Evolutionary conservation across 2,113 vertebrate genomes (phyloP).

Genomic region (Phalacrocorax carbo): DNA sequence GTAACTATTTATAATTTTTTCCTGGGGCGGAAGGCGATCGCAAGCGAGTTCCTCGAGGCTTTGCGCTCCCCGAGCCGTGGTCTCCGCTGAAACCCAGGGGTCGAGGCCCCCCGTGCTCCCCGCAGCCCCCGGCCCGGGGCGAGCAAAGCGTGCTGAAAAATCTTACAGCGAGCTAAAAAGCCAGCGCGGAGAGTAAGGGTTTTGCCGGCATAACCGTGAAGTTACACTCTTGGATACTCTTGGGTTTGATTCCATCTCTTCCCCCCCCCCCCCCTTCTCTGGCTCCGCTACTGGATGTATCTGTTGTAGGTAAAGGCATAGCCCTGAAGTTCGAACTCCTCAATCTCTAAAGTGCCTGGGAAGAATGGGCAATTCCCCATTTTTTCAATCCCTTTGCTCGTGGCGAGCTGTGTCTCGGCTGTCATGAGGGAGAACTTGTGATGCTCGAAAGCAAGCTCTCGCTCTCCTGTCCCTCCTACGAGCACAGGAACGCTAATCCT

Average conservation of each 20-base stretch:
- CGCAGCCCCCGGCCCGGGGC: too few species aligned
- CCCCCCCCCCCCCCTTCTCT: background rate
- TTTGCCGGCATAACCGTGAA: background rate
- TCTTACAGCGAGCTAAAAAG: fast-evolving
- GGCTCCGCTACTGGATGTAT: background rate
- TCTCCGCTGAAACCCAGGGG: too few species aligned
- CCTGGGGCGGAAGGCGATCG: too few species aligned
- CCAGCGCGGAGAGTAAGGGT: fast-evolving
- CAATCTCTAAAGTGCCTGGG: background rate
- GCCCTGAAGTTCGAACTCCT: too few species aligned
- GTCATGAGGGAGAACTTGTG: background rate
- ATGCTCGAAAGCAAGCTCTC: background rate
- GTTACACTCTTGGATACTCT: fast-evolving
- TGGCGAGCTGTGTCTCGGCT: background rate
- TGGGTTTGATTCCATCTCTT: background rate
- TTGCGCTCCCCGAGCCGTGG: too few species aligned
- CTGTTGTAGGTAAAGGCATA: background rate
- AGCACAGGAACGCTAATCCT: background rate
- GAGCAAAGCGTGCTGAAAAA: background rate
- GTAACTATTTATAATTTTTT: too few species aligned
- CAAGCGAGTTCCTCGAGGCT: too few species aligned
- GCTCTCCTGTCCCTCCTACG: background rate
- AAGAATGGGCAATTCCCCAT: background rate
- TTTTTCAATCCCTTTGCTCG: too few species aligned
- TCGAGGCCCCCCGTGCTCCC: too few species aligned